These are phyloP conservation scores for Eumaeus atala DNA, from an alignment of 1,140 invertebrate genomes.

Conservation along the genomic window DNA sequence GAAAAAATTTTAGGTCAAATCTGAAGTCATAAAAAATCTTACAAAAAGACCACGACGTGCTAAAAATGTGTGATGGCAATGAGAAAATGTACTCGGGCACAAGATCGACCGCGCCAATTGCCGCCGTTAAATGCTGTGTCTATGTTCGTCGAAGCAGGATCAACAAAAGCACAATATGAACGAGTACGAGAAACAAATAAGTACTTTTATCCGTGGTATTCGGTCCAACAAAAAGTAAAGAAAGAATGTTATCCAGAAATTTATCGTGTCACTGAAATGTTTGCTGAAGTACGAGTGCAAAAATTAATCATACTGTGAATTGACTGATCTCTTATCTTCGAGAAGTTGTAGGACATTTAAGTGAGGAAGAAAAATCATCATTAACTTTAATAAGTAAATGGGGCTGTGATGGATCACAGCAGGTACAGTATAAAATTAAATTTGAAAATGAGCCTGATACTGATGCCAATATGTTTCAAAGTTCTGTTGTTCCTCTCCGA, in stretches of 20 bases:
- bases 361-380: constrained; percentile 25
- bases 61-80: constrained; percentile 22
- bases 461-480: too few relatives aligned
- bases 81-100: constrained; percentile 27
- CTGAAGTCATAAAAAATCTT: constrained; percentile 19
- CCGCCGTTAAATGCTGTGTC: constrained; percentile 22
- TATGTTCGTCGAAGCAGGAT: constrained; percentile 29
- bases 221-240: constrained; percentile 15
- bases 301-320: constrained; percentile 30
- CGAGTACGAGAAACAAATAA: constrained; percentile 21
- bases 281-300: constrained; percentile 39
- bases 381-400: constrained; percentile 36
- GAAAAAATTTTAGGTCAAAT: too few relatives aligned
- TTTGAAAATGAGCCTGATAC: constrained; percentile 31
- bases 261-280: constrained; percentile 30
- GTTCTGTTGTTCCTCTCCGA: too few relatives aligned
- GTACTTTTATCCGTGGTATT: constrained; percentile 18
- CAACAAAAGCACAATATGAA: constrained; percentile 22
- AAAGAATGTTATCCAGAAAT: constrained; percentile 23
- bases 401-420: constrained; percentile 40
- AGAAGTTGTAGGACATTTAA: constrained; percentile 29
- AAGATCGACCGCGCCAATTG: constrained; percentile 18
- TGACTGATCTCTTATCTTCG: constrained; percentile 32
- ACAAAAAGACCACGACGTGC: constrained; percentile 20
- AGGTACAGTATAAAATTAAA: constrained; percentile 40